Conservation (phyloP, 2,797 vertebrate species). For the Halcyon chelicuti region DNA sequence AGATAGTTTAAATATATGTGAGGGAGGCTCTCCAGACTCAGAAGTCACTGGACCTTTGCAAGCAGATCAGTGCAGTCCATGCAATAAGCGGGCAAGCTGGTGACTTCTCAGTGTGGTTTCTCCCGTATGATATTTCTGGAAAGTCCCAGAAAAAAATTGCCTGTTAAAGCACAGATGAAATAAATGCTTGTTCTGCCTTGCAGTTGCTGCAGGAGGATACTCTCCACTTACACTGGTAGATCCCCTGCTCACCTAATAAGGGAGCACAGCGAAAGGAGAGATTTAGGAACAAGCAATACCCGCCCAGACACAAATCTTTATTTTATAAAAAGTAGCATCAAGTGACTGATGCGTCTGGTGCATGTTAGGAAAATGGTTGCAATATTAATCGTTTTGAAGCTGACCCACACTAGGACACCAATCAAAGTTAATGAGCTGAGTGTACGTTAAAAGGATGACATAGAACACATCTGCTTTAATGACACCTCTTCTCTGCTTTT, state of each 20-base stretch:
- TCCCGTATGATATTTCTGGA: neutral
- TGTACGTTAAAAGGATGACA: slow-evolving; percentile 1
- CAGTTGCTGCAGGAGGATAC: neutral
- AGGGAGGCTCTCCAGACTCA: neutral
- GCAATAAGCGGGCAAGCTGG: neutral
- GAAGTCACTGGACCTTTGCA: neutral
- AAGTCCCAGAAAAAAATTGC: neutral
- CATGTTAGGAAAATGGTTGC: neutral
- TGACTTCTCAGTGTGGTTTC: neutral
- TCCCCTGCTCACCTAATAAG: neutral
- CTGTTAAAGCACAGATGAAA: neutral
- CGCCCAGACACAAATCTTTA: neutral
- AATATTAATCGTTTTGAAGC: neutral
- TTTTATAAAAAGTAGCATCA: neutral
- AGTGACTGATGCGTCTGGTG: neutral
- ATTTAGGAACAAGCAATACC: neutral
- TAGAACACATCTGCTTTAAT: slow-evolving; percentile 6
- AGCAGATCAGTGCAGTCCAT: neutral
- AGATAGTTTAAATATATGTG: neutral
- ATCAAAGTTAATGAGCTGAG: slow-evolving; percentile 35
- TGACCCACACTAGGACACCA: neutral
- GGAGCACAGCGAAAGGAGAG: neutral
- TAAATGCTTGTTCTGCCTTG: neutral
- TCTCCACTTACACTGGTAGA: neutral
- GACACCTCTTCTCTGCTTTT: slow-evolving; percentile 19